Percentiles rank a stretch among this genome's conserved stretches.
Conservation (phyloP, 1,140 invertebrate genomes). For the Acyrthosiphon pisum region DNA sequence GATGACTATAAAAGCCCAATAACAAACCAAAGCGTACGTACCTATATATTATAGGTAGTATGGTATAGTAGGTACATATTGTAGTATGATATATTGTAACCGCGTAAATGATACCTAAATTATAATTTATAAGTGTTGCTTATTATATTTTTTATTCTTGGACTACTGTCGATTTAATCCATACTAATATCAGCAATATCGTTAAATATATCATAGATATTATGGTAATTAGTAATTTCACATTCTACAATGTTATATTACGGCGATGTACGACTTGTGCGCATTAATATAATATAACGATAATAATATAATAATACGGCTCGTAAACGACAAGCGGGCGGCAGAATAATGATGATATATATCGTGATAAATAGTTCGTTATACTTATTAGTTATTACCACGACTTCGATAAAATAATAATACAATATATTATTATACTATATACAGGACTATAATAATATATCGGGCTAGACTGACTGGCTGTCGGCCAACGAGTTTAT, state of each 20-base stretch:
- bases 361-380: constrained; percentile 5
- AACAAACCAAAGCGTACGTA: too few relatives aligned
- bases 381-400: constrained; percentile 10
- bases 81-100: neutral
- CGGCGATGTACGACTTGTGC: neutral
- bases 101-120: neutral
- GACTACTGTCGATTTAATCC: neutral
- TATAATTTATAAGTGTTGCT: too few relatives aligned
- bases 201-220: neutral
- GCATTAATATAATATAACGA: neutral
- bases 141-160: neutral
- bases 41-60: too few relatives aligned
- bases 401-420: neutral
- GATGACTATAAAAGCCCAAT: too few relatives aligned
- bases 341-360: neutral
- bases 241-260: neutral
- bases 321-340: neutral
- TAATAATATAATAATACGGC: neutral
- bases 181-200: neutral
- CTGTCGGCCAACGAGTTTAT: neutral
- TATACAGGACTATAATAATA: neutral
- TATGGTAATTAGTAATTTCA: neutral
- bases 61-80: too few relatives aligned
- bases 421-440: neutral
- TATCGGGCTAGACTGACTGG: neutral